These are phyloP conservation scores for Cancer borealis DNA, from an alignment of 2,888 invertebrate genomes.

Conservation along the genomic window DNA sequence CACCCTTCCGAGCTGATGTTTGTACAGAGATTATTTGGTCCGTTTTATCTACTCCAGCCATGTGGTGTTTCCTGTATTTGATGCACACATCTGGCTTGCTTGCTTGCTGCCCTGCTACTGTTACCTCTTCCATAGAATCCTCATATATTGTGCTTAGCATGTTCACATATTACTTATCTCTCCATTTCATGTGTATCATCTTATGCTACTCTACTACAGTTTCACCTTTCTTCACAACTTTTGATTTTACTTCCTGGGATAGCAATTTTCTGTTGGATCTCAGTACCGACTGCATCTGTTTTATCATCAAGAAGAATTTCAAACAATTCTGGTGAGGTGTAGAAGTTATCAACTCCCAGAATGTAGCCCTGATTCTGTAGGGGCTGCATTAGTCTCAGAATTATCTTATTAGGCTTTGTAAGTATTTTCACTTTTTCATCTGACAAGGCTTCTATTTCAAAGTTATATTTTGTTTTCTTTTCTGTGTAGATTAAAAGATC, in stretches of 20 bases:
- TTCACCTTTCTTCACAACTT: constrained; percentile 52
- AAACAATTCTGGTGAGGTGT: too few species aligned
- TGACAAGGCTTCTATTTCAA: not conserved
- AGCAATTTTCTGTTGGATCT: constrained; percentile 37
- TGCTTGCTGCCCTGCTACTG: constrained; percentile 39
- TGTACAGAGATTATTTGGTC: too few species aligned
- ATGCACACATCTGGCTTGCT: constrained; percentile 51
- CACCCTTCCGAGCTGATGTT: too few species aligned
- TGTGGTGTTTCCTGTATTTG: constrained; percentile 50
- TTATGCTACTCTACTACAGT: not conserved
- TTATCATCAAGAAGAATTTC: too few species aligned
- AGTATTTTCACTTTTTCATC: constrained; percentile 65
- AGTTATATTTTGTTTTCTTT: too few species aligned
- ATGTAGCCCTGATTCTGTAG: constrained; percentile 48
- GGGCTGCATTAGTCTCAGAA: too few species aligned
- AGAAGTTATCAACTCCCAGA: too few species aligned
- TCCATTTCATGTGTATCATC: constrained; percentile 59
- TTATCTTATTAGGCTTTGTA: constrained; percentile 57
- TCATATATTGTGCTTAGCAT: too few species aligned
- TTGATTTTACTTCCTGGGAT: not conserved
- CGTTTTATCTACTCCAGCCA: too few species aligned
- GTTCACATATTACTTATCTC: constrained; percentile 53
- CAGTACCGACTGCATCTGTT: too few species aligned
- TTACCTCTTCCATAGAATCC: too few species aligned
- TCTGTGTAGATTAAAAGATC: too few species aligned